A percentile compares a stretch with the other conserved stretches of the same genome.
Evolutionary conservation across 2,888 invertebrate species (phyloP).

Genomic region (Habrosyne pyritoides): DNA sequence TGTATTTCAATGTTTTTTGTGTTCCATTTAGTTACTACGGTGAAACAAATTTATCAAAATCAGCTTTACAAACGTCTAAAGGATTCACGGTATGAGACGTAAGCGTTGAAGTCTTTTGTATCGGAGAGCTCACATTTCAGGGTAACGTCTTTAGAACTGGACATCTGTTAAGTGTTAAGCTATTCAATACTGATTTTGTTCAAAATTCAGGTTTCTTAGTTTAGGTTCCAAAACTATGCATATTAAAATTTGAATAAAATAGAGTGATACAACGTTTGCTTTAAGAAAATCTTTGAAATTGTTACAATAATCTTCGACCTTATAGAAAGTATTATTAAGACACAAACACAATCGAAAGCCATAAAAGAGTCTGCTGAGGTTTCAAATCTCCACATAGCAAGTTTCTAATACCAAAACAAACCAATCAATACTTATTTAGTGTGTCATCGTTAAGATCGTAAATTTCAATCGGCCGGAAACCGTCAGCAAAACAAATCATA

Average conservation of each 20-base stretch:
- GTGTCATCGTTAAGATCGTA: neutral
- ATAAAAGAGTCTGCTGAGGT: neutral
- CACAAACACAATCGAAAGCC: neutral
- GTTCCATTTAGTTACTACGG: no score
- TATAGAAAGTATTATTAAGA: neutral
- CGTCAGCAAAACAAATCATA: slow-evolving; percentile 9
- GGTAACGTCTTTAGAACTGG: neutral
- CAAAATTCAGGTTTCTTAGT: no score
- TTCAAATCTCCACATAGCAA: neutral
- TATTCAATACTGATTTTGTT: no score
- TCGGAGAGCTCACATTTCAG: slow-evolving; percentile 17
- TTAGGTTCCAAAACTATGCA: no score
- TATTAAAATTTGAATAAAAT: no score
- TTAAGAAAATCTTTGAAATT: neutral
- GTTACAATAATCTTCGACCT: neutral
- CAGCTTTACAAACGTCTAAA: no score
- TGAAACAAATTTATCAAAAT: no score
- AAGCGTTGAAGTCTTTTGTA: slow-evolving; percentile 57
- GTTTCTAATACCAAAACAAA: neutral
- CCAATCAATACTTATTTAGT: neutral
- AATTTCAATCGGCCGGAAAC: neutral
- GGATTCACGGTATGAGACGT: slow-evolving; percentile 9
- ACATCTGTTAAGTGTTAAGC: neutral
- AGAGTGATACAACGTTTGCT: neutral
- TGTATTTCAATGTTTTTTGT: no score